Percentiles rank a stretch among this genome's conserved stretches.
Conservation (phyloP, 1,140 invertebrate species). For the Ips nitidus region DNA sequence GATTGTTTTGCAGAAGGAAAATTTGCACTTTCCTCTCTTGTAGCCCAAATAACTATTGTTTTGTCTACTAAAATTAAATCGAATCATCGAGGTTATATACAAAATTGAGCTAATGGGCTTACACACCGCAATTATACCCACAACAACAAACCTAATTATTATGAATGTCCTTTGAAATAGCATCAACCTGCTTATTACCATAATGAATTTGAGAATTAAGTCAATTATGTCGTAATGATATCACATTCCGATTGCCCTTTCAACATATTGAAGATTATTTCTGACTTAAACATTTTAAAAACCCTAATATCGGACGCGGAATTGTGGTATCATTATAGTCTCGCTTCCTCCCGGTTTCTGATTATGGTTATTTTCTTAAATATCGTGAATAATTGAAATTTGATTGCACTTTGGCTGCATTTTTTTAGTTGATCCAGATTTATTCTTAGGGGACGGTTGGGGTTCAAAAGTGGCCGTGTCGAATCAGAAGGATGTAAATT, state of each 20-base stretch:
- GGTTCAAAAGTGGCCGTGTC: slow-evolving; percentile 26
- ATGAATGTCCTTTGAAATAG: slow-evolving; percentile 32
- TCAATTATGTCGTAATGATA: slow-evolving; percentile 36
- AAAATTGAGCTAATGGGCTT: too few species aligned
- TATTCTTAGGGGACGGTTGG: background rate
- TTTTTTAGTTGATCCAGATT: background rate
- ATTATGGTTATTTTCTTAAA: slow-evolving; percentile 27
- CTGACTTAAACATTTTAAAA: slow-evolving; percentile 17
- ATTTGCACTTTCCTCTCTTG: too few species aligned
- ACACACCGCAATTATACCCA: too few species aligned
- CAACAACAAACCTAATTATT: too few species aligned
- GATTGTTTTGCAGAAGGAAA: too few species aligned
- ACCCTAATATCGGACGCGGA: slow-evolving; percentile 16
- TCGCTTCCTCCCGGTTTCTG: slow-evolving; percentile 12
- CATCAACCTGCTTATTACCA: slow-evolving; percentile 34
- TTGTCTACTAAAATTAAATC: too few species aligned
- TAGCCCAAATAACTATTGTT: too few species aligned
- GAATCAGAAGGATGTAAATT: slow-evolving; percentile 33
- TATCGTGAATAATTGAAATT: slow-evolving; percentile 10
- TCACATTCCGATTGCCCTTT: slow-evolving; percentile 32
- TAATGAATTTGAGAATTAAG: slow-evolving; percentile 38
- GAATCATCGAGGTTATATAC: too few species aligned
- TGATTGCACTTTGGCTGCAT: background rate
- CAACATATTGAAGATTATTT: slow-evolving; percentile 32
- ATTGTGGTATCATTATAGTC: slow-evolving; percentile 23